A percentile compares a stretch with the other conserved stretches of the same genome.
These are phyloP conservation scores for Genyomyrus donnyi DNA, from an alignment of 2,113 vertebrate species.

Conservation along the genomic window DNA sequence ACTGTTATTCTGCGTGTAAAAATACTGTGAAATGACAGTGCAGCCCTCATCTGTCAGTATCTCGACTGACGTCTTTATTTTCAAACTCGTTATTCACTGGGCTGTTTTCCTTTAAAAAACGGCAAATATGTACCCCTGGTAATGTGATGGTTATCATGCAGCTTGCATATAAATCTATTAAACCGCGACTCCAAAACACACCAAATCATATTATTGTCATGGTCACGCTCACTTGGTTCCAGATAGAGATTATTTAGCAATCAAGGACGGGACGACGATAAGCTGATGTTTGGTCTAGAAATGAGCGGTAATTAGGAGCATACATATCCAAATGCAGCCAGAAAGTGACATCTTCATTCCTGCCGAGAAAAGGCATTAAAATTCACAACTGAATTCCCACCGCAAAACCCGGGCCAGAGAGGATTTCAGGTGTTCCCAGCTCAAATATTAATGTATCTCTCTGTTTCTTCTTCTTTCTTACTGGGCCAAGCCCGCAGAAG, in stretches of 20 bases:
- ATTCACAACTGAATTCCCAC: slow-evolving; percentile 40
- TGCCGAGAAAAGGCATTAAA: slow-evolving; percentile 43
- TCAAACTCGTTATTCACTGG: slow-evolving; percentile 51
- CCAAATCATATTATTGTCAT: slow-evolving; percentile 65
- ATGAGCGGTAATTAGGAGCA: slow-evolving; percentile 68
- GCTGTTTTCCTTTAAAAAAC: slow-evolving; percentile 56
- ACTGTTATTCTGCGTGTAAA: not conserved
- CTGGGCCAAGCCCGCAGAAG: slow-evolving; percentile 35
- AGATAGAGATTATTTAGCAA: slow-evolving; percentile 67
- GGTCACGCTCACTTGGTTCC: slow-evolving; percentile 52
- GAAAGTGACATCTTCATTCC: slow-evolving; percentile 53
- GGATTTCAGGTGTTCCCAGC: slow-evolving; percentile 46
- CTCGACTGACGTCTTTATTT: slow-evolving; percentile 58
- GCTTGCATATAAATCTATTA: slow-evolving; percentile 60
- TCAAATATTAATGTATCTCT: slow-evolving; percentile 39
- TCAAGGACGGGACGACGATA: slow-evolving; percentile 65
- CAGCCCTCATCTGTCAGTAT: slow-evolving; percentile 44
- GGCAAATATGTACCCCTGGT: slow-evolving; percentile 64
- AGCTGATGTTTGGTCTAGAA: slow-evolving; percentile 70
- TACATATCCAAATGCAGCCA: slow-evolving; percentile 54
- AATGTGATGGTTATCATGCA: slow-evolving; percentile 63
- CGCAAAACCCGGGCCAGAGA: slow-evolving; percentile 30
- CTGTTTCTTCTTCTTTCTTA: slow-evolving; percentile 35
- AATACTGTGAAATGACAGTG: slow-evolving; percentile 29
- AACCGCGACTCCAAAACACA: slow-evolving; percentile 61